phyloP scores from a whole-genome alignment of 2,797 vertebrate species.

The Enteromius mattozi region DNA sequence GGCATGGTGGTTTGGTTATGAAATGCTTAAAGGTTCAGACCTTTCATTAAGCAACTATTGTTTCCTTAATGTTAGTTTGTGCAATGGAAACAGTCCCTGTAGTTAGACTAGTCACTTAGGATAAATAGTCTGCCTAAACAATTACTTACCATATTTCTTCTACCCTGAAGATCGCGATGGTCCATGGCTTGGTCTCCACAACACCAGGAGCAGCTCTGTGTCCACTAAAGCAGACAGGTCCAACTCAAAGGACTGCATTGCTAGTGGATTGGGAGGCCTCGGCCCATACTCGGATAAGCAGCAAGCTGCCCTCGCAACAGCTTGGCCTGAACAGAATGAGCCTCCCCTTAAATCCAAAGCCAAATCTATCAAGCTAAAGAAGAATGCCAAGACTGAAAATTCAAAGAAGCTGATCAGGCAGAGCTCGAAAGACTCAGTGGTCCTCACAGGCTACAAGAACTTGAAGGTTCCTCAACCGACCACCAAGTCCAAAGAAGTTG shows the following conservation, averaged over 20 bases:
- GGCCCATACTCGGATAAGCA: constrained; percentile 83
- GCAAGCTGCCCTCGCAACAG: constrained; percentile 73
- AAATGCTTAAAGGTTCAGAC: neutral
- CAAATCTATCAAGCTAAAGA: constrained; percentile 93
- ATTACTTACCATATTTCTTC: neutral
- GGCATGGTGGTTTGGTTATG: neutral
- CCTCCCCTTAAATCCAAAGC: constrained; percentile 90
- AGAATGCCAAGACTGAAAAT: constrained; percentile 91
- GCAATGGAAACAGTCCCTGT: neutral
- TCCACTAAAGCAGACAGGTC: constrained; percentile 86
- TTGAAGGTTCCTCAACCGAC: constrained; percentile 85
- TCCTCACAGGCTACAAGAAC: constrained; percentile 95
- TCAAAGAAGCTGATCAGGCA: constrained; percentile 92
- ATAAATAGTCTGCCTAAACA: neutral
- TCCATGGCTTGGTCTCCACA: constrained; percentile 91
- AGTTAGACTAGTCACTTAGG: neutral
- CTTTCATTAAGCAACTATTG: neutral
- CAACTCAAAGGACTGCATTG: constrained; percentile 83
- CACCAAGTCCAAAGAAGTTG: constrained; percentile 82
- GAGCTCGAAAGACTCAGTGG: constrained; percentile 93
- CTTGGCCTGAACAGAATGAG: constrained; percentile 86
- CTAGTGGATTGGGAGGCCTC: constrained; percentile 75
- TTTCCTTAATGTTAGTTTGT: neutral
- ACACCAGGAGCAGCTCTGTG: constrained; percentile 78
- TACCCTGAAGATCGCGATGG: constrained; percentile 88